Evolutionary conservation across 2,113 vertebrate genomes (phyloP).

Genomic region (Sakesphorus luctuosus): DNA sequence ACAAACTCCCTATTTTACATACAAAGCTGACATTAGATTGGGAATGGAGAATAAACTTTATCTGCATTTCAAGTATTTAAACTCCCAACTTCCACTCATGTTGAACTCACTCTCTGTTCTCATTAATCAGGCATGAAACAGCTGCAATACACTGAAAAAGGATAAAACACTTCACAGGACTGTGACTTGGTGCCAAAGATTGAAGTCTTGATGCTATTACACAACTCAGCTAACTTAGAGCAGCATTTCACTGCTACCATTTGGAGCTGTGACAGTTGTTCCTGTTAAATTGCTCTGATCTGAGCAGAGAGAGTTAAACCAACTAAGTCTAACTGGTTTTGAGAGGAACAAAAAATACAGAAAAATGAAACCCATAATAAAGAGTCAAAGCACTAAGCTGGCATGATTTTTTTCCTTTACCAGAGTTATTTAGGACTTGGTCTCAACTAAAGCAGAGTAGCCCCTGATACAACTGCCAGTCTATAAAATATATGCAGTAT

Average conservation of each 20-base stretch:
- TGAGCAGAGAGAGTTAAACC: neutral
- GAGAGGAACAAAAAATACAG: neutral
- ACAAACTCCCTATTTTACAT: neutral
- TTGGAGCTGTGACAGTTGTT: neutral
- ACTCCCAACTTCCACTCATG: neutral
- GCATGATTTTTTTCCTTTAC: neutral
- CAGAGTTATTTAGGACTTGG: neutral
- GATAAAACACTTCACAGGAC: neutral
- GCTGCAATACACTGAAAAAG: neutral
- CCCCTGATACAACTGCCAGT: neutral
- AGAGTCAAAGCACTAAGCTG: neutral
- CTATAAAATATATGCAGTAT: neutral
- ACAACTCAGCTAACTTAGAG: neutral
- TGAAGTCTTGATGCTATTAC: neutral
- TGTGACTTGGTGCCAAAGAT: neutral
- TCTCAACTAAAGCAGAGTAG: neutral
- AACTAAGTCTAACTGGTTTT: neutral
- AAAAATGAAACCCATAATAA: neutral
- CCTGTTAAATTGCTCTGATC: neutral
- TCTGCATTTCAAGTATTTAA: neutral
- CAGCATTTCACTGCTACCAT: neutral
- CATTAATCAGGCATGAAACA: conserved; percentile 1
- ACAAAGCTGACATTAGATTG: neutral
- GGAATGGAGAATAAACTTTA: neutral
- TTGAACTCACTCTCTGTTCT: neutral